Evolutionary conservation across 2,797 vertebrate species (phyloP).

Genomic region (Acrocephalus scirpaceus): DNA sequence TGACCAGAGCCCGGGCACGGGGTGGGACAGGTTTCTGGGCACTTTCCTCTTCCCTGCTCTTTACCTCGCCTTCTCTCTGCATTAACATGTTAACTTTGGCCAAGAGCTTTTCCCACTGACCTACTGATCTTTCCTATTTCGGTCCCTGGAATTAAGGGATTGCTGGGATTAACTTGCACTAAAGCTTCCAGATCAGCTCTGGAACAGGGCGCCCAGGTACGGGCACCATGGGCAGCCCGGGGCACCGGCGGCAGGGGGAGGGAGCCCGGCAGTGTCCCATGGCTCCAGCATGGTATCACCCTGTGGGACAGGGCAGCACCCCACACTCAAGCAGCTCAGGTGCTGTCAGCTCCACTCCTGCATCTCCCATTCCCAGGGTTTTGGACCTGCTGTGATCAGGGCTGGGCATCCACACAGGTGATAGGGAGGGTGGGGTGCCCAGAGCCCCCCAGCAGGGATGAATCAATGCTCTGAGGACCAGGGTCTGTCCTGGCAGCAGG

Average conservation of each 20-base stretch:
- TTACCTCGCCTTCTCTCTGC: not conserved
- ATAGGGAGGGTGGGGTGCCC: not conserved
- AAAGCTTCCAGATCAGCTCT: constrained; percentile 43
- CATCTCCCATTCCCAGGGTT: not conserved
- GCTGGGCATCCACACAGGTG: not conserved
- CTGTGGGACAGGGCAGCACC: not conserved
- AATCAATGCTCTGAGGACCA: not conserved
- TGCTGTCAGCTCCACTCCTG: not conserved
- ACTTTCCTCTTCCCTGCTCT: not conserved
- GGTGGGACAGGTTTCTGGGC: not conserved
- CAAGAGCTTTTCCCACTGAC: constrained; percentile 70
- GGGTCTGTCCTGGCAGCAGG: not conserved
- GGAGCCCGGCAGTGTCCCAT: accelerated
- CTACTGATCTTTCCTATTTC: constrained; percentile 70
- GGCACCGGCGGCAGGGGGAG: not conserved
- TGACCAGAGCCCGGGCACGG: accelerated
- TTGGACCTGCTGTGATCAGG: accelerated
- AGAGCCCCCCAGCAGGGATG: not conserved
- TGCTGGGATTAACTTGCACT: constrained; percentile 50
- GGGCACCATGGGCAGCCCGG: not conserved
- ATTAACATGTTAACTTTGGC: constrained; percentile 41
- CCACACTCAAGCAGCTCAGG: accelerated
- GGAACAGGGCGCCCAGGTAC: not conserved
- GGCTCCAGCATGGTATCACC: not conserved
- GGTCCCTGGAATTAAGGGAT: constrained; percentile 61